These are phyloP conservation scores for Theretra japonica DNA, from an alignment of 2,888 invertebrate species.

Conservation along the genomic window DNA sequence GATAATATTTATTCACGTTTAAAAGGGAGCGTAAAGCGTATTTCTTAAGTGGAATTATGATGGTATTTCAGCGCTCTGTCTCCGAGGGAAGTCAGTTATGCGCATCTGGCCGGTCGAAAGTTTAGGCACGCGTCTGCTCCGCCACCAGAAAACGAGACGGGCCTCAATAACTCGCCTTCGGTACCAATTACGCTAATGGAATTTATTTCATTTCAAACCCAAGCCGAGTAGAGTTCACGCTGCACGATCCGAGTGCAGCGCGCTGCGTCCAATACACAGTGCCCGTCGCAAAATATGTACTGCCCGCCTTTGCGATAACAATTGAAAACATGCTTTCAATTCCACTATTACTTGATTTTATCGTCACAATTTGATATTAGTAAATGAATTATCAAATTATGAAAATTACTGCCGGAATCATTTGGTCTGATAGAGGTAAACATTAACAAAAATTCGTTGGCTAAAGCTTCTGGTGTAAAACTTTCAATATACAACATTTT, in stretches of 20 bases:
- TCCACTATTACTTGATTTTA: background rate
- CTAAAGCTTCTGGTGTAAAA: no score
- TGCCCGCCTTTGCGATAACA: background rate
- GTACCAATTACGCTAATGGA: conserved; percentile 79
- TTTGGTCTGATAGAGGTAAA: no score
- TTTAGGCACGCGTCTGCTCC: conserved; percentile 22
- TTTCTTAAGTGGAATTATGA: conserved; percentile 21
- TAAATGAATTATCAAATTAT: background rate
- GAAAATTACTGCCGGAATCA: background rate
- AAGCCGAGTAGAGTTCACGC: conserved; percentile 35
- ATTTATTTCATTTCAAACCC: conserved; percentile 74
- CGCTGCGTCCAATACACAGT: conserved; percentile 42
- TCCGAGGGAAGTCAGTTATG: conserved; percentile 10
- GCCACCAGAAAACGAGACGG: conserved; percentile 38
- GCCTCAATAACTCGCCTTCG: conserved; percentile 61
- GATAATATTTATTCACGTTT: conserved; percentile 23
- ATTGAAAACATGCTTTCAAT: conserved; percentile 9
- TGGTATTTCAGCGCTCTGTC: background rate
- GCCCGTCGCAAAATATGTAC: conserved; percentile 19
- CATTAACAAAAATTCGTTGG: no score
- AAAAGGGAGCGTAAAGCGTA: background rate
- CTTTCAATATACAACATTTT: no score
- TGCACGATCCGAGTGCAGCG: conserved; percentile 47
- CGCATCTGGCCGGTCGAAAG: conserved; percentile 23
- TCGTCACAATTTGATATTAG: conserved; percentile 33